Percentiles rank a stretch among this genome's conserved stretches.
These are phyloP conservation scores for Drosophila paulistorum DNA, from an alignment of 1,140 invertebrate species.

Conservation along the genomic window DNA sequence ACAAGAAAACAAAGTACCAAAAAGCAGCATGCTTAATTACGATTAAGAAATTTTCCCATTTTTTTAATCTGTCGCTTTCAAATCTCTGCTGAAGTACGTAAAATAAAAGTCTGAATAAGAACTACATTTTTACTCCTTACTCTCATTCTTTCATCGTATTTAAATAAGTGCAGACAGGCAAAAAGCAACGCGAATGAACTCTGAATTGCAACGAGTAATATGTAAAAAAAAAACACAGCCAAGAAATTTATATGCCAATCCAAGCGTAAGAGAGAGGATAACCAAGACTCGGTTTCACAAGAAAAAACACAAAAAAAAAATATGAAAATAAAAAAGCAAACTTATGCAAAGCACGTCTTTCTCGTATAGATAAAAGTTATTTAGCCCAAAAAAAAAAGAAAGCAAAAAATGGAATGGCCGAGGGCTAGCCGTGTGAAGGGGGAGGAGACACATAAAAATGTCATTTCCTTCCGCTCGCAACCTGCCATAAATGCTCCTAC, in stretches of 20 bases:
- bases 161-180: conserved; percentile 47
- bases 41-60: neutral
- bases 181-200: conserved; percentile 49
- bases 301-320: conserved; percentile 17
- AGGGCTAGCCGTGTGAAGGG: neutral
- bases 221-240: conserved; percentile 35
- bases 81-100: neutral
- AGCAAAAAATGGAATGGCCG: neutral
- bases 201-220: conserved; percentile 20
- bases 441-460: conserved; percentile 66
- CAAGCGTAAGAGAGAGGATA: conserved; percentile 63
- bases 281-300: conserved; percentile 36
- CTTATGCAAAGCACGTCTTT: conserved; percentile 72
- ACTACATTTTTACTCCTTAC: conserved; percentile 37
- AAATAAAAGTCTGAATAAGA: neutral
- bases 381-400: conserved; percentile 13
- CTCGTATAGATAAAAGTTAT: conserved; percentile 20
- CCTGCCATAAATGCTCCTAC: conserved; percentile 60
- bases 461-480: conserved; percentile 66
- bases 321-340: conserved; percentile 19
- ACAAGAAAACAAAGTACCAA: too few species aligned
- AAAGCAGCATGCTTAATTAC: neutral
- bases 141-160: neutral
- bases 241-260: conserved; percentile 62
- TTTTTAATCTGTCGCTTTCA: neutral